A percentile compares a stretch with the other conserved stretches of the same genome.
phyloP scores from a whole-genome alignment of 2,888 invertebrate genomes.

The Ceramica pisi region DNA sequence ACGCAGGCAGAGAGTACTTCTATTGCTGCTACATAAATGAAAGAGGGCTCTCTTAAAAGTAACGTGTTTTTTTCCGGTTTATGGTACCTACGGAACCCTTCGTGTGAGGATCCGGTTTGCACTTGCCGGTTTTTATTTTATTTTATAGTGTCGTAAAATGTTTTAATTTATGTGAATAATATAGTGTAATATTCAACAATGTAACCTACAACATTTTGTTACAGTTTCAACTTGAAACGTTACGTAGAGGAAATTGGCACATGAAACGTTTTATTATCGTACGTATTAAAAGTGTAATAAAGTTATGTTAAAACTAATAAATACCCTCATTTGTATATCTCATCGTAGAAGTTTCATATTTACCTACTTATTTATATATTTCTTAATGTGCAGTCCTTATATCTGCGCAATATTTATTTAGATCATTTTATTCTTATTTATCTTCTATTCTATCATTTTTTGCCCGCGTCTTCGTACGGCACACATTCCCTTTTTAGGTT shows the following conservation, averaged over 20 bases:
- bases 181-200: neutral
- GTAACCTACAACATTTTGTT: neutral
- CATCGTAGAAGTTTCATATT: neutral
- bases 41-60: no score
- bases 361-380: neutral
- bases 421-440: no score
- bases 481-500: no score
- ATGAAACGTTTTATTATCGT: neutral
- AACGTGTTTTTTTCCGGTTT: no score
- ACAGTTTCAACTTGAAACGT: neutral
- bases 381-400: neutral
- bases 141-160: conserved; percentile 17
- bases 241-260: neutral
- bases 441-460: no score
- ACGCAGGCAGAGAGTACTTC: no score
- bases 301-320: neutral
- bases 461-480: no score
- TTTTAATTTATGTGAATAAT: conserved; percentile 7
- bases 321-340: neutral
- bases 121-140: neutral
- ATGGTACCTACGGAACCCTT: no score
- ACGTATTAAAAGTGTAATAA: neutral
- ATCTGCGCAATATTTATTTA: no score
- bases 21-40: no score
- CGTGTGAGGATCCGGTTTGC: no score